Base-by-base conservation (phyloP, 92 coral and sea anemone genomes). In the Diadumene lineata region DNA sequence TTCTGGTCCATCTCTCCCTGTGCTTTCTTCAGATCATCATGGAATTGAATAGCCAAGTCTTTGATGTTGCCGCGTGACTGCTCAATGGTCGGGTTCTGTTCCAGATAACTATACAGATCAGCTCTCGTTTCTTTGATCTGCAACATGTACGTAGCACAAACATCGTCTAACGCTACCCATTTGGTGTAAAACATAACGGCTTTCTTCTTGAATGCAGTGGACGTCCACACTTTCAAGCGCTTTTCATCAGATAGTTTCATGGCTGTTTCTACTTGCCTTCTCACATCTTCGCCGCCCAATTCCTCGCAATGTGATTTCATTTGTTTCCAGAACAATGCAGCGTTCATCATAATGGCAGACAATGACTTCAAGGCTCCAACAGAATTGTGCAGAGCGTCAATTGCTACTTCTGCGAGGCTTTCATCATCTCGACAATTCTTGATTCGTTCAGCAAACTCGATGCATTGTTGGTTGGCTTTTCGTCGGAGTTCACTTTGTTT, bases 101-200 rank as follows among this genome's bases (percentile, higher is more conserved):
- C 29, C 57, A 86, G 38, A 74, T 74, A 80, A n/a, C 34, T 32
- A 71, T 86, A 86, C 51, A 86, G 73, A 73, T 86, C 91, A 46
- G 67, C 4, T 10, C 91, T 75, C 43, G 91, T 86, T 1, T 82
- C 69, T 73, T 73, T 76, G 85, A 86, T 86, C 56, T 86, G 84
- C n/a, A 43, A 26, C 91, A 82, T 86, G 84, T 82, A 86, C 27
- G 53, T 73, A 22, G 64, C 86, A 65, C 74, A 86, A 38, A 81
- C 87, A 60, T 86, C 88, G 60, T 86, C 85, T 34, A 86, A 81
- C 33, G 91, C 91, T 33, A 86, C 91, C 91, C 91, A 86, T 43
- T 72, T 77, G 21, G 88, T 69, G 83, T 86, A 86, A 75, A 70
- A 82, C 46, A 19, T 60, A 65, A 84, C 53, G 18, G 90, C 87